Conservation (phyloP, 1,140 invertebrate genomes). For the Drosophila miranda region DNA sequence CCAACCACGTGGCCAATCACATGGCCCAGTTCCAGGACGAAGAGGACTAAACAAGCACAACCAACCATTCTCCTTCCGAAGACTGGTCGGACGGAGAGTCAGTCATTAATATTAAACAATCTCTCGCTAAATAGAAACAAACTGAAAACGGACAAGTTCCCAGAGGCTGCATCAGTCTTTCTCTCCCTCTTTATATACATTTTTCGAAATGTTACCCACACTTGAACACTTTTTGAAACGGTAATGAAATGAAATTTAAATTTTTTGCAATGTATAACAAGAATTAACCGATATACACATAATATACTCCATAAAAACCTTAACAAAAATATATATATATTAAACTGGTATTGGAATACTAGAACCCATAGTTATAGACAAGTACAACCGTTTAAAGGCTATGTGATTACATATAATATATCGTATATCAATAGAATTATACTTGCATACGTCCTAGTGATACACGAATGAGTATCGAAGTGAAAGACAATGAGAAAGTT, state of each 20-base stretch:
- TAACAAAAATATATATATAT: no score
- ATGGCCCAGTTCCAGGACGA: neutral
- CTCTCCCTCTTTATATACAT: neutral
- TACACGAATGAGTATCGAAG: neutral
- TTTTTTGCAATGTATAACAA: no score
- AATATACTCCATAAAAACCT: no score
- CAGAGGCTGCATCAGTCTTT: conserved; percentile 33
- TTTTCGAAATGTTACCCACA: conserved; percentile 5
- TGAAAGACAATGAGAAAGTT: conserved; percentile 4
- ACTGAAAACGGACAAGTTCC: conserved; percentile 24
- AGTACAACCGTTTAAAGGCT: no score
- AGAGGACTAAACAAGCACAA: no score
- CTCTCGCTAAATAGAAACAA: neutral
- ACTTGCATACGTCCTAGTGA: no score
- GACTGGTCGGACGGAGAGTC: conserved; percentile 17
- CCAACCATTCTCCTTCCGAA: no score
- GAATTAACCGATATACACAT: neutral
- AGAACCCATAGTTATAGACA: no score
- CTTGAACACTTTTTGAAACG: conserved; percentile 3
- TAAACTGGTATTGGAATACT: no score
- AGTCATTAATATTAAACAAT: conserved; percentile 17
- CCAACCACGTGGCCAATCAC: conserved; percentile 40
- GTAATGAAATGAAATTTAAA: no score
- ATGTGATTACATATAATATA: no score
- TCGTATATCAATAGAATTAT: no score